These are phyloP conservation scores for Seriola rivoliana DNA, from an alignment of 2,113 vertebrate species.

Conservation along the genomic window DNA sequence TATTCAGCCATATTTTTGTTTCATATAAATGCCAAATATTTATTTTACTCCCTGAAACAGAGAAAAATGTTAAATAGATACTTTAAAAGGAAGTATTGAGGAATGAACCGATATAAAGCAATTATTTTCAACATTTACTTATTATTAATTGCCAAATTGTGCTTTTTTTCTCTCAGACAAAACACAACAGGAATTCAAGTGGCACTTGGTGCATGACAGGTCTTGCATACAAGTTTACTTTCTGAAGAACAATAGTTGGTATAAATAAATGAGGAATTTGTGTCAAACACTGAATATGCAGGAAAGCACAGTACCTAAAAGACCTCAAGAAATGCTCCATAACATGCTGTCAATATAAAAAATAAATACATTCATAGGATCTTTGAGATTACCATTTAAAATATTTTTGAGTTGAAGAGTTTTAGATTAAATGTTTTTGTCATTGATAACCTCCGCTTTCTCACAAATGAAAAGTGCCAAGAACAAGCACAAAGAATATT, in stretches of 20 bases:
- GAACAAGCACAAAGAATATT: conserved; percentile 4
- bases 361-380: background rate
- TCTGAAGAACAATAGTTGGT: background rate
- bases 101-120: background rate
- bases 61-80: background rate
- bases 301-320: background rate
- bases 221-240: background rate
- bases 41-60: background rate
- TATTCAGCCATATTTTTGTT: background rate
- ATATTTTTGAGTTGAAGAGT: background rate
- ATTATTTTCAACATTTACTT: background rate
- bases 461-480: conserved; percentile 18
- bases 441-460: background rate
- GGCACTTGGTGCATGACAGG: background rate
- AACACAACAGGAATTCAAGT: background rate
- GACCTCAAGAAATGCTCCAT: background rate
- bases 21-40: background rate
- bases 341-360: background rate
- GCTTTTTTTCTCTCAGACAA: background rate
- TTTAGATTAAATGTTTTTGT: conserved; percentile 7
- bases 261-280: background rate
- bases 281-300: conserved; percentile 1
- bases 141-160: background rate
- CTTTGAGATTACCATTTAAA: background rate
- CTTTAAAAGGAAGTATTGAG: background rate